Evolutionary conservation across 2,797 vertebrate species (phyloP), one percentile per base, ranked within the genome.

Genomic region (Takifugu ocellatus): DNA sequence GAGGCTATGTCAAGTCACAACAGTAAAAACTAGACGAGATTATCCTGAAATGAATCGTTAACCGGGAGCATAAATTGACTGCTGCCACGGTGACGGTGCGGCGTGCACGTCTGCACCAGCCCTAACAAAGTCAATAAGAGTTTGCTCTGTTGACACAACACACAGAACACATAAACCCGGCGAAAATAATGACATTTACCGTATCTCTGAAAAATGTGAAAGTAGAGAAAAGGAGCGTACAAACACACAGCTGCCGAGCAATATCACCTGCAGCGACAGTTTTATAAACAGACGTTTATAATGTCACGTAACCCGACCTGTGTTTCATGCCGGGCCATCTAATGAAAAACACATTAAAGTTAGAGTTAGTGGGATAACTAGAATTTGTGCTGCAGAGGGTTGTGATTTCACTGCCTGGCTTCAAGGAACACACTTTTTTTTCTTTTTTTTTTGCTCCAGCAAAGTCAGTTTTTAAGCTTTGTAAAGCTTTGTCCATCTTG

Each of bases 281-380:
- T 81, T 84, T 76, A 66, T 78, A 71, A 78, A 78, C 68, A 78
- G 46, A 80, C 60, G 68, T 85, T 75, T 75, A 68, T 78, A 80
- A 75, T 72, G 77, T 75, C 68, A 73, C 43, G 33, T 67, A 74
- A 58, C 49, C 49, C 56, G 54, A 81, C 51, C 64, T 78, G 61
- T 61, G 67, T 62, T 55, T 78, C 62, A 67, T 42, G 59, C 74
- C 70, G 67, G 60, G 63, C 44, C 24, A 80, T 80, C 71, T 76
- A 79, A 76, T 74, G 68, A 64, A 80, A 86, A 81, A 73, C 56
- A 63, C 70, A 83, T 80, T 74, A 80, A 63, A 81, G 76, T 63
- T 67, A 79, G 65, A 78, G 63, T 61, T 71, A 74, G 71, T 52
- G 39, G 57, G 68, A 73, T 77, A 76, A 81, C 51, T 76, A 54